A percentile compares a stretch with the other conserved stretches of the same genome.
phyloP scores from a whole-genome alignment of 2,797 vertebrate species.

The Chiroxiphia lanceolata region DNA sequence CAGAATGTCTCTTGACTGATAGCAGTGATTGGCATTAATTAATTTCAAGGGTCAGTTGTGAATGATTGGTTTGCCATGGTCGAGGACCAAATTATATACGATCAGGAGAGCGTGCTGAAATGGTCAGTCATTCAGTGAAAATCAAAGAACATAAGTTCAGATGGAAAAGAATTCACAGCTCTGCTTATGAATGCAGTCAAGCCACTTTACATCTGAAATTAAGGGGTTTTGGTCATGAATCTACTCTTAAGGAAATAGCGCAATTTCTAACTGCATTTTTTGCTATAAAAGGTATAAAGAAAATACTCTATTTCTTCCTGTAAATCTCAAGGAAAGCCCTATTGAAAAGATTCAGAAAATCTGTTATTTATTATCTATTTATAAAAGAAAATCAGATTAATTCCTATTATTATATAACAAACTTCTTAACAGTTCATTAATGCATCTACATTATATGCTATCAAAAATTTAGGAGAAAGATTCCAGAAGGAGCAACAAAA shows the following conservation, averaged over 20 bases:
- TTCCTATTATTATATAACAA: neutral
- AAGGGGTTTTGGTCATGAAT: neutral
- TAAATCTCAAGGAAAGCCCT: neutral
- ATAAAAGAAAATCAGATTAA: neutral
- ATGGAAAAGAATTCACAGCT: slow-evolving; percentile 49
- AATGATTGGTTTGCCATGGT: slow-evolving; percentile 73
- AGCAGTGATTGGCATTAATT: slow-evolving; percentile 71
- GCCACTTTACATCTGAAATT: slow-evolving; percentile 55
- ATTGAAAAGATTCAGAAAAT: neutral
- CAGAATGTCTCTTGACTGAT: slow-evolving; percentile 60
- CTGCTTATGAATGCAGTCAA: slow-evolving; percentile 39
- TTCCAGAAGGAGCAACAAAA: neutral
- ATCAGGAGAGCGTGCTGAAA: slow-evolving; percentile 70
- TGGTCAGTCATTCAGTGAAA: slow-evolving; percentile 71
- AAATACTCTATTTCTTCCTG: neutral
- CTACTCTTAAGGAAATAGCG: neutral
- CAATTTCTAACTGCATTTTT: neutral
- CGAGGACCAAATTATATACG: slow-evolving; percentile 66
- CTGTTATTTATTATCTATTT: neutral
- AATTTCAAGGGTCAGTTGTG: slow-evolving; percentile 76
- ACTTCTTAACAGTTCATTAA: neutral
- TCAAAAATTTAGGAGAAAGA: neutral
- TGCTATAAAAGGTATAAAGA: neutral
- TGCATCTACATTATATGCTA: neutral
- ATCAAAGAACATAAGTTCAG: slow-evolving; percentile 67